Evolutionary conservation across 2,113 vertebrate genomes (phyloP), one percentile per base, ranked within the genome.

Genomic region (Casuarius casuarius): DNA sequence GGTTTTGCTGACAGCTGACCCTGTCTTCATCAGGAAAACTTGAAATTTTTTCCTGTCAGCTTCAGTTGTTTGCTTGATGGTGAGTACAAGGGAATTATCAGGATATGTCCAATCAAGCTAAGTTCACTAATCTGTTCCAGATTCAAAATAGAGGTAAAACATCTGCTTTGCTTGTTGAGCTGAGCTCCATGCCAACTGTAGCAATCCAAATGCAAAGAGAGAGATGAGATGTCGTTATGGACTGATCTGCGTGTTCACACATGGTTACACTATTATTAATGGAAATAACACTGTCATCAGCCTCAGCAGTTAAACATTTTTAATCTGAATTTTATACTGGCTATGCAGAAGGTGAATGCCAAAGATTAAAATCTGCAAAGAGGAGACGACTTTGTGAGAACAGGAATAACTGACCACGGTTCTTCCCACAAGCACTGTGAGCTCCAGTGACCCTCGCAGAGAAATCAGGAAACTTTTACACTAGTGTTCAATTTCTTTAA

Each of bases 131-230:
- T 96, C 49, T 78, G 44, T 87, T 96, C 86, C 91, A 95, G 90
- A 92, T 94, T 96, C 77, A 92, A 91, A 89, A 66, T 11, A 89
- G 91, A 92, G 95, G 87, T 96, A 42, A 82, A 96, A 94, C 87
- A 92, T 93, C 95, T 91, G 92, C 84, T 95, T 75, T 2, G 17
- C 33, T 78, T 87, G 77, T 81, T 66, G 49, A 91, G 49, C 6
- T 2, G 66, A 96, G 56, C 46, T 84, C 56, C 46, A 67, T 92
- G 94, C 93, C 92, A 96, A 63, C 85, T 85, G 54, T 29, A 93
- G 72, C 75, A 65, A 71, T 72, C 67, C 75, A 91, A 86, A 96
- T 85, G 71, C 91, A 96, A 93, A 91, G 83, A 33, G 77, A 91
- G 73, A 89, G 44, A 72, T 79, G 77, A 89, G 90, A 84, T 63